A percentile compares a stretch with the other conserved stretches of the same genome.
Evolutionary conservation across 2,797 vertebrate species (phyloP).

Genomic region (Sphenopsis melanotis): DNA sequence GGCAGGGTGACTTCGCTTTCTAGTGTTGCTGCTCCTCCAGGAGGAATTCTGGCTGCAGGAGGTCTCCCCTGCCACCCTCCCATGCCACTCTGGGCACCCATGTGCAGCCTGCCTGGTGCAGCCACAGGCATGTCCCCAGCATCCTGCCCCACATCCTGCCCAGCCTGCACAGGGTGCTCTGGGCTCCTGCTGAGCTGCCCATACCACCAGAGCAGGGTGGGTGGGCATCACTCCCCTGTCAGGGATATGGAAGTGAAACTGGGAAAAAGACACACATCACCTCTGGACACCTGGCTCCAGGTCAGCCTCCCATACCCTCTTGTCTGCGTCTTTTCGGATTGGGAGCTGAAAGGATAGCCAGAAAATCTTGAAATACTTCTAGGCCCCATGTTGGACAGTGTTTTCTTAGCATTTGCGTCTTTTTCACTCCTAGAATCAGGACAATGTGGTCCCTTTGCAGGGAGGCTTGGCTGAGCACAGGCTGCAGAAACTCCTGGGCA

Average conservation of each 20-base stretch:
- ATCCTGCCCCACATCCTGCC: not conserved
- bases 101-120: not conserved
- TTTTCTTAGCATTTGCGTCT: not conserved
- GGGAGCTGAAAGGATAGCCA: not conserved
- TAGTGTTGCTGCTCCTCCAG: not conserved
- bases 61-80: not conserved
- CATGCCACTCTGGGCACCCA: not conserved
- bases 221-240: rapidly evolving
- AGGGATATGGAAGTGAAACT: not conserved
- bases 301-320: not conserved
- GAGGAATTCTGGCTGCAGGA: not conserved
- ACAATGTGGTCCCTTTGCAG: not conserved
- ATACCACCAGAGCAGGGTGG: not conserved
- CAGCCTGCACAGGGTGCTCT: rapidly evolving
- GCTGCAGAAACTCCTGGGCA: not conserved
- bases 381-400: not conserved
- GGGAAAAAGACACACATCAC: not conserved
- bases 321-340: not conserved
- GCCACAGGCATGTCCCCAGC: not conserved
- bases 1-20: rapidly evolving
- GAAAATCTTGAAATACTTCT: not conserved
- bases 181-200: not conserved
- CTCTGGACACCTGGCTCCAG: not conserved
- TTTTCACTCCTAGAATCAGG: not conserved
- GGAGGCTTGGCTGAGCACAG: not conserved